Evolutionary conservation across 2,113 vertebrate species (phyloP), one percentile per base, ranked within the genome.

Genomic region (Cisticola juncidis): DNA sequence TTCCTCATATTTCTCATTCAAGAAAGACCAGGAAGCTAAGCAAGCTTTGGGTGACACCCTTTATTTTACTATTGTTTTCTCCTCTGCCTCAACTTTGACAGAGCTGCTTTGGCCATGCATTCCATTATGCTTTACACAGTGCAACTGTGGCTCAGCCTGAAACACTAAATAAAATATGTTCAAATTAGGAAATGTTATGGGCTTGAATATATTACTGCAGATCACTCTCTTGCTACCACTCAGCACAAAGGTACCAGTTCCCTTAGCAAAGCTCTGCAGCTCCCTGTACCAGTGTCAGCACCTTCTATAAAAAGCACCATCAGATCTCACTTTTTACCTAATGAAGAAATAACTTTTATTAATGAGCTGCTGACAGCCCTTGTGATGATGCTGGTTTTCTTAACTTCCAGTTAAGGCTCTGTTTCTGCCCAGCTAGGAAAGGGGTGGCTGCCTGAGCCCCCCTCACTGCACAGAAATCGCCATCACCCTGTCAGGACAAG

Each of bases 361-460:
- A 96, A 88, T 57, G 23, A 42, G 69, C 86, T 90, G 96, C 79
- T 94, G 93, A 97, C 93, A 96, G 56, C 40, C 48, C 69, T 84
- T 72, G 48, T 86, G 77, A 83, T 64, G 81, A 90, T 68, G 93
- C 44, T 0, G 36, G 76, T 92, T 94, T 93, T 76, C 85, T 81
- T 66, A 71, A 90, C 92, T 96, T 97, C 95, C 94, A 86, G 90
- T 96, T 94, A 97, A 96, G 95, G 92, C 45, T 96, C 86, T 94
- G 90, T 95, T 96, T 97, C 82, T 96, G 92, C 77, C 80, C 72
- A 84, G 80, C 77, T 29, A 68, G 64, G 42, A 83, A 83, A 78
- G 68, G 85, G 72, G 76, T 78, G 47, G 33, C 78, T 92, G 94
- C 86, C 89, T 76, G 70, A 81, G 42, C 73, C 82, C 65, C 23